A percentile compares a stretch with the other conserved stretches of the same genome.
These are phyloP conservation scores for Calephelis virginiensis DNA, from an alignment of 1,140 invertebrate species.

Conservation along the genomic window DNA sequence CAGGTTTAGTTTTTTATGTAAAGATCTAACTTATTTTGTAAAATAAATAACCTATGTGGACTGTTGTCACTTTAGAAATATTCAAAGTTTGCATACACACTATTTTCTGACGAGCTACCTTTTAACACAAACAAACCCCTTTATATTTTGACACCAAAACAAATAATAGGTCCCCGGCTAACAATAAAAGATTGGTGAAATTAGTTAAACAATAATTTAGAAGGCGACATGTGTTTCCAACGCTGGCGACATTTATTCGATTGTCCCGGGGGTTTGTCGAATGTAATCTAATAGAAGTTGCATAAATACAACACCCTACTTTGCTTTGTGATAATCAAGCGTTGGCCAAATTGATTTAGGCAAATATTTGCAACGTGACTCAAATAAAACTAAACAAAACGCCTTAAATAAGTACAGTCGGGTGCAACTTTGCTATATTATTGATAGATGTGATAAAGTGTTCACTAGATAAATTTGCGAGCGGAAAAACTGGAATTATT, in stretches of 20 bases:
- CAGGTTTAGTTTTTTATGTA: no score
- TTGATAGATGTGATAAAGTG: no score
- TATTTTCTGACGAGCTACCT: not conserved
- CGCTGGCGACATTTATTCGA: slow-evolving; percentile 1
- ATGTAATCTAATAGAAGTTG: slow-evolving; percentile 21
- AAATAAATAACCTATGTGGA: no score
- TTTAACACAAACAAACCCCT: not conserved
- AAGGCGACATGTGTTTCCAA: slow-evolving; percentile 14
- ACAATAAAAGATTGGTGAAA: slow-evolving; percentile 12
- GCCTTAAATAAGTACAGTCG: not conserved
- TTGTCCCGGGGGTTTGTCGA: slow-evolving; percentile 9
- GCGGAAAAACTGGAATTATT: no score
- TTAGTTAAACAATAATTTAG: slow-evolving; percentile 21
- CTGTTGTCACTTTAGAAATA: no score
- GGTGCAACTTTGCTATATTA: not conserved
- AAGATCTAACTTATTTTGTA: no score
- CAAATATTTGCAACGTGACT: slow-evolving; percentile 32
- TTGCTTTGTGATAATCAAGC: slow-evolving; percentile 22
- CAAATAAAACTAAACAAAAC: slow-evolving; percentile 17
- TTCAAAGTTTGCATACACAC: no score
- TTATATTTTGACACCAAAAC: not conserved
- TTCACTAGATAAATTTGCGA: no score
- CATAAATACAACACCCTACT: slow-evolving; percentile 9
- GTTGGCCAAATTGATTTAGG: slow-evolving; percentile 33
- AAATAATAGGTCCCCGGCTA: not conserved